Conservation (phyloP, 2,113 vertebrate genomes). For the Phoenicopterus ruber region DNA sequence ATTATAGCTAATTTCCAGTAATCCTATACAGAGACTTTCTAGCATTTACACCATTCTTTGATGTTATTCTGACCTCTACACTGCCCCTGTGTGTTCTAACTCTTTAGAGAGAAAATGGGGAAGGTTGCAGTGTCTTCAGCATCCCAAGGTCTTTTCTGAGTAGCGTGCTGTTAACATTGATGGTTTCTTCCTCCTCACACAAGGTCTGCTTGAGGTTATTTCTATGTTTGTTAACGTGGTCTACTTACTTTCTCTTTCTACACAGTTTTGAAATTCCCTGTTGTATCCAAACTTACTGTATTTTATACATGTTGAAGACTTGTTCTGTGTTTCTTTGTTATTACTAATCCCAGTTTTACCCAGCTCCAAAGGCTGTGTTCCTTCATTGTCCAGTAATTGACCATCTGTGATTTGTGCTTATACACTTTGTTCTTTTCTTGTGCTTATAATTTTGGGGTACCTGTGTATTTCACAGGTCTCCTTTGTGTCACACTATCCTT, state of each 20-base stretch:
- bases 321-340: neutral
- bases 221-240: neutral
- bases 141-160: neutral
- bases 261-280: neutral
- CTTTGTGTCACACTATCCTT: neutral
- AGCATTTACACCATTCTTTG: neutral
- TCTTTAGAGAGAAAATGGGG: neutral
- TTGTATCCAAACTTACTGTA: neutral
- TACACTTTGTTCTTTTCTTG: neutral
- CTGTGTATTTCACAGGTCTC: neutral
- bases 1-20: neutral
- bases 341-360: neutral
- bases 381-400: neutral
- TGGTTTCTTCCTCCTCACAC: neutral
- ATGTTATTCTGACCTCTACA: neutral
- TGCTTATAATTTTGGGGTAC: neutral
- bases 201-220: neutral
- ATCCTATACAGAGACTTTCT: neutral
- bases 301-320: neutral
- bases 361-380: neutral
- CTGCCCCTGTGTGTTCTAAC: neutral
- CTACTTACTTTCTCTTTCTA: neutral
- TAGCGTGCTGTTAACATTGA: neutral
- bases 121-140: neutral
- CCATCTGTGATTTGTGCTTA: neutral